Evolutionary conservation across 2,113 vertebrate species (phyloP).

Genomic region (Dinomys branickii): DNA sequence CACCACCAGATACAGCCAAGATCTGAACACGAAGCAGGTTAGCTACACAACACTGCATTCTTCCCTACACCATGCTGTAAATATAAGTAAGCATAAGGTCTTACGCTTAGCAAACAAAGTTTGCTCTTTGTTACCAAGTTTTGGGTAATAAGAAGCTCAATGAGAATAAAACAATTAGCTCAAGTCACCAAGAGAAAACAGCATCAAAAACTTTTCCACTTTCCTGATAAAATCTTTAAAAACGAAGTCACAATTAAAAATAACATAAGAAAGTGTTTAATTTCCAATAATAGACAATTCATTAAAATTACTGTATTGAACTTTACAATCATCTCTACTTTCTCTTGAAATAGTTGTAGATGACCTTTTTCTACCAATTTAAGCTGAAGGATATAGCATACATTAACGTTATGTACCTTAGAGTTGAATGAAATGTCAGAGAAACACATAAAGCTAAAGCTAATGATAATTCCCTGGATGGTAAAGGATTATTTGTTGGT

Average conservation of each 20-base stretch:
- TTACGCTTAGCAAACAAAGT: neutral
- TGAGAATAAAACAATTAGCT: constrained; percentile 48
- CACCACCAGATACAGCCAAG: neutral
- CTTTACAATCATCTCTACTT: constrained; percentile 6
- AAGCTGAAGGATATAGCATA: neutral
- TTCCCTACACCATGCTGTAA: neutral
- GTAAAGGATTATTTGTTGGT: constrained; percentile 8
- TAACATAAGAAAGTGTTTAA: neutral
- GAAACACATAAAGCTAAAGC: neutral
- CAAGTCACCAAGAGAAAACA: neutral
- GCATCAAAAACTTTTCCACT: neutral
- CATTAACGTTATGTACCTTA: neutral
- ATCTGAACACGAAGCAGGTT: neutral
- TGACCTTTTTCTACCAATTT: neutral
- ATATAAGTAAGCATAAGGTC: neutral
- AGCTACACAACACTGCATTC: neutral
- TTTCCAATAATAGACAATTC: neutral
- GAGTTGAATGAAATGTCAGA: constrained; percentile 2
- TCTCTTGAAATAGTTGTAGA: constrained; percentile 11
- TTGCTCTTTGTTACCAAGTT: constrained; percentile 12
- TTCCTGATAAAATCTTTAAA: constrained; percentile 36
- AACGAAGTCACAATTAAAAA: constrained; percentile 32
- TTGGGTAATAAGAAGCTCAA: neutral
- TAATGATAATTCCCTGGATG: neutral
- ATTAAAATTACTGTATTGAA: neutral